Evolutionary conservation across 2,113 vertebrate species (phyloP), one percentile per base, ranked within the genome.

Genomic region (Paradisaea rubra): DNA sequence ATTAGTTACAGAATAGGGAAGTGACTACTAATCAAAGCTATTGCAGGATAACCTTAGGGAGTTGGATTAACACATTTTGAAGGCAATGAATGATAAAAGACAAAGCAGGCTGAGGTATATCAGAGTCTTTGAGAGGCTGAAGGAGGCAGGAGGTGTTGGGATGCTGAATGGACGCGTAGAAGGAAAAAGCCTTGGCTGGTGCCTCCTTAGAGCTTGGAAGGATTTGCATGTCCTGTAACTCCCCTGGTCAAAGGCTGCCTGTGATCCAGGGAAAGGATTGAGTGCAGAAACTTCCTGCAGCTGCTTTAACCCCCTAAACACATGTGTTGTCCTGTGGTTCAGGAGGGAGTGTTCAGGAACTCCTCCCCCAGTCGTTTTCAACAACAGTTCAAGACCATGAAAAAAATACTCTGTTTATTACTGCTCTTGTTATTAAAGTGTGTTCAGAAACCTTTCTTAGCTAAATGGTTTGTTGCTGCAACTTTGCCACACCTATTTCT

Each of bases 301-400:
- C 61, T 82, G 27, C 6, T 71, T 41, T 73, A 70, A 60, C 24
- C 42, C 15, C 28, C 14, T 68, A 1, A 53, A 15, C 31, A 41
- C 72, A 16, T 10, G 3, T 10, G 13, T 30, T 52, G 45, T 49
- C 68, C 45, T 63, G 33, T 47, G 39, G 1, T 33, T 82, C 64
- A 37, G 53, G 30, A 41, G 16, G 13, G 21, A 31, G 9, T 9
- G 4, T 18, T 84, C 5, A 41, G 41, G 30, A 72, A 27, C 8
- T 69, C 2, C 0, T 57, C 64, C 1, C 3, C 10, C 3, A 10
- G 22, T 35, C 2, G 0, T 66, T 50, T 60, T 6, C 30, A 39
- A 63, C 77, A 89, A 8, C 37, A 17, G 10, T 27, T 72, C 44
- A 83, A 57, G 45, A 84, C 49, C 41, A 25, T 20, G 13, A 64